Evolutionary conservation across 2,113 vertebrate species (phyloP).

Genomic region (Microtus pennsylvanicus): DNA sequence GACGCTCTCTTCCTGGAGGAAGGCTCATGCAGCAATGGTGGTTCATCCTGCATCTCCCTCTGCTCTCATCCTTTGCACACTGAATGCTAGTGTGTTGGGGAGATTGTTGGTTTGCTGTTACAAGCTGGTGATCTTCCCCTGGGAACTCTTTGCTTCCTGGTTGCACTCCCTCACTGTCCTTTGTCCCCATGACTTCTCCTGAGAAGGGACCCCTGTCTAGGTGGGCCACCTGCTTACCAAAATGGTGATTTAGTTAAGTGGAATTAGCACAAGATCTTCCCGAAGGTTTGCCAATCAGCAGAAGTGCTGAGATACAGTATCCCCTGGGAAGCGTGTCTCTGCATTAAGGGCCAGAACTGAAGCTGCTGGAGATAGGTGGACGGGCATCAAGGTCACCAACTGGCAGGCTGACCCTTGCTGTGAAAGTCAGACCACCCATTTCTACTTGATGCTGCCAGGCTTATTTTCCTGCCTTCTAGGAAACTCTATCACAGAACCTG

Average conservation of each 20-base stretch:
- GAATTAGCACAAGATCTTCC: background rate
- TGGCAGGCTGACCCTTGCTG: background rate
- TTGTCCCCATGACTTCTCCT: background rate
- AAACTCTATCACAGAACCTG: background rate
- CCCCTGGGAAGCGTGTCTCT: background rate
- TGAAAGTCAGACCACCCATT: background rate
- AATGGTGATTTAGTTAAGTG: background rate
- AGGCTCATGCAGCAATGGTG: background rate
- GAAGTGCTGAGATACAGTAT: background rate
- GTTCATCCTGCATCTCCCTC: background rate
- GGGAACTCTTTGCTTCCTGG: background rate
- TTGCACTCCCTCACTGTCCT: background rate
- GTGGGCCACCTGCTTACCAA: background rate
- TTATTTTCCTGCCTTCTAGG: background rate
- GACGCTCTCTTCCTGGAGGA: background rate
- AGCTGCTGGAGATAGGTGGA: background rate
- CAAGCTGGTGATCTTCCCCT: background rate
- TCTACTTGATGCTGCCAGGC: background rate
- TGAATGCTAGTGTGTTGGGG: background rate
- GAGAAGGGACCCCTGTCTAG: background rate
- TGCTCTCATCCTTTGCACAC: background rate
- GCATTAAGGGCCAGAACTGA: background rate
- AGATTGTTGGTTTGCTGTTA: background rate
- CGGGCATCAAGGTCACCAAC: background rate
- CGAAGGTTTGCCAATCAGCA: background rate